Evolutionary conservation across 2,797 vertebrate genomes (phyloP).

Genomic region (Pseudotriccus pelzelni): DNA sequence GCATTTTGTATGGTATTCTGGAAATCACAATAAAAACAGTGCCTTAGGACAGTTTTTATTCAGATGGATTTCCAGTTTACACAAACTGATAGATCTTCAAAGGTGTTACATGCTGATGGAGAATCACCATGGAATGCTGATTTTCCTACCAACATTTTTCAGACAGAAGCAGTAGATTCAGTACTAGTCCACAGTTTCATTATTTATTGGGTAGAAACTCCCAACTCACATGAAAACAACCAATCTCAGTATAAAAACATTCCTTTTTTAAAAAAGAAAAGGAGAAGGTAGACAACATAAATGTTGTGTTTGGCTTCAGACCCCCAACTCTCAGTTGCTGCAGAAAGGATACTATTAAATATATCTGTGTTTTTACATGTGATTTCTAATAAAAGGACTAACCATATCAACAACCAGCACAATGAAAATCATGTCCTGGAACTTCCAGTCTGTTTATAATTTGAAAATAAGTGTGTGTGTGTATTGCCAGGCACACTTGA

Average conservation of each 20-base stretch:
- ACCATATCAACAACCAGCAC: neutral
- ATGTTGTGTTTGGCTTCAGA: neutral
- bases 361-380: neutral
- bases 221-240: neutral
- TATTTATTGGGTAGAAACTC: neutral
- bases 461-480: neutral
- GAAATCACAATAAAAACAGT: neutral
- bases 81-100: neutral
- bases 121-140: neutral
- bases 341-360: neutral
- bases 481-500: neutral
- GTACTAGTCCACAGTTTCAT: neutral
- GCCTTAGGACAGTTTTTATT: neutral
- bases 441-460: neutral
- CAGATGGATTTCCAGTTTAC: neutral
- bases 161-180: neutral
- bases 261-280: neutral
- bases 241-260: neutral
- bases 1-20: neutral
- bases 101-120: neutral
- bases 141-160: neutral
- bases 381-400: neutral
- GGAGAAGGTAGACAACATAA: neutral
- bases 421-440: neutral
- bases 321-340: neutral